These are phyloP conservation scores for Tragopan temminckii DNA, from an alignment of 2,797 vertebrate species.

Conservation along the genomic window DNA sequence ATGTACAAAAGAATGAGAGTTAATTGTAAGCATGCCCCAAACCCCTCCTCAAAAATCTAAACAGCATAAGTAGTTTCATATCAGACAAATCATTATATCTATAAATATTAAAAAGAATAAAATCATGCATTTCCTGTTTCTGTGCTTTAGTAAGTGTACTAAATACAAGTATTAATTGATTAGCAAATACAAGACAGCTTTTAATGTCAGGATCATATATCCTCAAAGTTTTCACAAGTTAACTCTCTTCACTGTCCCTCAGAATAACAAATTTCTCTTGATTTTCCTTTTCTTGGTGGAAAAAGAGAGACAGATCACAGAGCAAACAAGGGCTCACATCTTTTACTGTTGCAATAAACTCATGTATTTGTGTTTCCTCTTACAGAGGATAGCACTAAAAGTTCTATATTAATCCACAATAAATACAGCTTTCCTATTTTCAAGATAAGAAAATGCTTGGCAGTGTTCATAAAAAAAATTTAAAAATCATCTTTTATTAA, in stretches of 20 bases:
- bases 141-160: not conserved
- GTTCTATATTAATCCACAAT: not conserved
- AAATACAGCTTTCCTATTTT: not conserved
- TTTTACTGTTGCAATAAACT: not conserved
- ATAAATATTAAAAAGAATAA: not conserved
- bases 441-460: not conserved
- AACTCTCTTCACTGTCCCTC: not conserved
- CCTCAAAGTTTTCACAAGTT: not conserved
- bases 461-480: not conserved
- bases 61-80: not conserved
- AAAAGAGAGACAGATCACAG: constrained; percentile 11
- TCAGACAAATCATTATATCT: not conserved
- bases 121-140: not conserved
- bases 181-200: not conserved
- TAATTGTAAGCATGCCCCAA: not conserved
- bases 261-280: not conserved
- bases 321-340: not conserved
- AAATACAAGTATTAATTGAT: not conserved
- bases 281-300: not conserved
- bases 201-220: not conserved
- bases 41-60: not conserved
- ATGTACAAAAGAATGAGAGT: not conserved
- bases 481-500: not conserved
- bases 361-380: not conserved
- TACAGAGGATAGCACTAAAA: not conserved